Evolutionary conservation across 2,113 vertebrate species (phyloP).

Genomic region (Dermatemys mawii): DNA sequence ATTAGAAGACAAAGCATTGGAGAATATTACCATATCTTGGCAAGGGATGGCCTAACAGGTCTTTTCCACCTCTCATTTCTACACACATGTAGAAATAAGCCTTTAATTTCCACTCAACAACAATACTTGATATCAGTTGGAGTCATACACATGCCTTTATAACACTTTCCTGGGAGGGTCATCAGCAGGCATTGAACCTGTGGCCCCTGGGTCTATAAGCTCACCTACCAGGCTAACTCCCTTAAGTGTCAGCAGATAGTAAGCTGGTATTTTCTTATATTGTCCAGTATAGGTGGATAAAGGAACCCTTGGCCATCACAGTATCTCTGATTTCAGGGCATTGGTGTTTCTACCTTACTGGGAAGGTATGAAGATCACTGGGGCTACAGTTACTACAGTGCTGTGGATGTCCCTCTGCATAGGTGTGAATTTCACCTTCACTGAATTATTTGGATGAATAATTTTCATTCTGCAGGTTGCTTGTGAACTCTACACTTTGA

Average conservation of each 20-base stretch:
- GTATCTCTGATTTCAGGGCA: no score
- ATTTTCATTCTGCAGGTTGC: not conserved
- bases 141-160: fast-evolving
- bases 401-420: not conserved
- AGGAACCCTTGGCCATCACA: no score
- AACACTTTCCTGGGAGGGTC: not conserved
- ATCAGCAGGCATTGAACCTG: not conserved
- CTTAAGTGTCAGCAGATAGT: not conserved
- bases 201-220: not conserved
- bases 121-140: fast-evolving
- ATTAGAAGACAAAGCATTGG: not conserved
- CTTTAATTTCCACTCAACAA: not conserved
- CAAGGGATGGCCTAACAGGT: not conserved
- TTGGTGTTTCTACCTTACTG: not conserved
- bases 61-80: not conserved
- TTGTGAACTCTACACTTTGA: not conserved
- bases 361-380: not conserved
- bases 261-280: no score
- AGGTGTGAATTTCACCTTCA: not conserved
- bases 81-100: not conserved
- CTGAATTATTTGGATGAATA: not conserved
- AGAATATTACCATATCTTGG: not conserved
- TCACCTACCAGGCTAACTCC: not conserved
- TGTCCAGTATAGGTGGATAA: no score
- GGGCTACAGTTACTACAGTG: not conserved